Base-by-base conservation (phyloP, 2,113 vertebrate species). In the Telmatochromis sp. region DNA sequence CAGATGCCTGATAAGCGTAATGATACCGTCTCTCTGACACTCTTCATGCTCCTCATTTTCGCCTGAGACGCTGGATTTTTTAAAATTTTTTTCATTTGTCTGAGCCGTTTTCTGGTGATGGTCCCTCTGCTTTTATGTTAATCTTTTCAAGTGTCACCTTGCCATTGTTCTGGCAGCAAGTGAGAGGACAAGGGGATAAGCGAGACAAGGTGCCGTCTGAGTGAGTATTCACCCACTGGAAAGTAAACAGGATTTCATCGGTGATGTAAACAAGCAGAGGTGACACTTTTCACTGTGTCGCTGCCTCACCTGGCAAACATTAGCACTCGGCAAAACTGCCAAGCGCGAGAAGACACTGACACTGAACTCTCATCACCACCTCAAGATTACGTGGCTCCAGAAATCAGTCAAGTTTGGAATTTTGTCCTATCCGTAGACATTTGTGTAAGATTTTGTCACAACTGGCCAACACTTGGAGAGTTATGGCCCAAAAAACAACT, bases 221-320 rank as follows among this genome's bases (percentile, higher is more conserved):
- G 79, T 47, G 82, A 57, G 84, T 78, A 51, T 89, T 89, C 86
- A 84, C 82, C 88, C 75, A 12, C 57, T 7, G 55, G 83, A 63
- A 85, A 91, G 60, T 73, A 81, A 84, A 90, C 12, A 14, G 84
- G 75, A 81, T 75, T 86, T 92, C 81, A 86, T 79, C 28, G 19
- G 78, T 89, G 89, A 84, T 92, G 89, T 91, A 89, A 94, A 93
- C 93, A 94, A 89, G 81, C 84, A 21, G 37, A 14, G 75, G 73
- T 86, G 86, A 89, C 82, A 28, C 51, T 82, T 78, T 73, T 73
- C 35, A 3, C 85, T 31, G 87, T 78, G 89, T 84, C 81, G 7
- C 6, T 82, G 55, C 68, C 21, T 81, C 55, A 19, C 47, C 79
- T 83, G 80, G 47, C 87, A 90, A 80, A 85, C 70, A 82, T 63